Evolutionary conservation across 2,113 vertebrate species (phyloP), one percentile per base, ranked within the genome.

Genomic region (Anhinga rufa): DNA sequence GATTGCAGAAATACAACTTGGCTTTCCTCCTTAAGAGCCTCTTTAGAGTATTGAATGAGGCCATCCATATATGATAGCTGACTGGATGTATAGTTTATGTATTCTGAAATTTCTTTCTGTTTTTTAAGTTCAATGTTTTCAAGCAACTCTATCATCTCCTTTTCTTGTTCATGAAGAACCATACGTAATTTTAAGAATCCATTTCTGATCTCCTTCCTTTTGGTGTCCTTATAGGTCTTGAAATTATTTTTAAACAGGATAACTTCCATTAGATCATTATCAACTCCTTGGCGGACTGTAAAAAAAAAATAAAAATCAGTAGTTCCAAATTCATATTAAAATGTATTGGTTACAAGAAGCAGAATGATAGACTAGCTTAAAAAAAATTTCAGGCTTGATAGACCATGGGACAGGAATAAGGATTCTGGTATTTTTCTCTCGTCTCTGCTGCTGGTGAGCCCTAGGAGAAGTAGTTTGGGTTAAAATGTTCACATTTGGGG

Each of bases 201-300:
- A n/a, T 91, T 97, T 86, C 97, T 82, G 71, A 98, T 97, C 87
- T 97, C 96, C 79, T 88, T 98, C n/a, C 97, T 88, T 87, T 97
- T 97, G 17, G 36, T 32, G 31, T 98, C 97, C 55, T 98, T 98
- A 82, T 95, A 90, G 24, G 93, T 75, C 84, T 98, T 98, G 82
- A 97, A 97, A 64, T 92, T 97, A 57, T 68, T 96, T 91, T 95
- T 97, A 88, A 98, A 86, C 51, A 98, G 80, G 71, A 82, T 96
- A 82, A 97, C 93, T 88, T 98, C 97, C 95, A 97, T 98, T 28
- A 98, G 86, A 88, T 98, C 96, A 34, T 96, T 97, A 71, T 98
- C 96, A 75, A 97, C 90, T 61, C 96, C 95, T 51, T 97, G 94
- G 31, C 94, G 82, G 46, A 96, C 97, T 98, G 95, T n/a, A 95